Conservation (phyloP, 1,140 invertebrate genomes). For the Bathynomus jamesi region DNA sequence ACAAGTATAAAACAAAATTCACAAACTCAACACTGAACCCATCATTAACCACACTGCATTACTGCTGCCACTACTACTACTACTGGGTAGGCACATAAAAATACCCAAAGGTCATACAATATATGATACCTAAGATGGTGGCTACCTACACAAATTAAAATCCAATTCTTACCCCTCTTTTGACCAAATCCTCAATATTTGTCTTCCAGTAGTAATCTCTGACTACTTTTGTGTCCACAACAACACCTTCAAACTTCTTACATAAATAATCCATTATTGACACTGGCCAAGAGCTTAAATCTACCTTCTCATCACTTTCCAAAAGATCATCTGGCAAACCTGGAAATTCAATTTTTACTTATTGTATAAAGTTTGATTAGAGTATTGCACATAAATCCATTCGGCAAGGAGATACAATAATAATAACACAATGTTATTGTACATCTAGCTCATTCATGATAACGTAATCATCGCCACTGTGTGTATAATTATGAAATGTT, state of each 20-base stretch:
- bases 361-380: slow-evolving; percentile 11
- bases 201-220: slow-evolving; percentile 82
- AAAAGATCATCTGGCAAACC: slow-evolving; percentile 53
- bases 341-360: slow-evolving; percentile 40
- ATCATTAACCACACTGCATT: no score
- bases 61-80: no score
- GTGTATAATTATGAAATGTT: no score
- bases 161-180: slow-evolving; percentile 53
- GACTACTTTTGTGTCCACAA: slow-evolving; percentile 77
- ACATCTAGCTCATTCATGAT: no score
- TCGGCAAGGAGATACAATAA: not conserved
- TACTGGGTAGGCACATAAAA: no score
- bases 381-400: not conserved
- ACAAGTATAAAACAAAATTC: no score
- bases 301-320: slow-evolving; percentile 39
- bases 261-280: slow-evolving; percentile 72
- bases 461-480: no score
- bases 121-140: no score
- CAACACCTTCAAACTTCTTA: slow-evolving; percentile 65
- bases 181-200: slow-evolving; percentile 70
- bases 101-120: no score
- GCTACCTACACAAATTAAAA: no score
- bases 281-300: slow-evolving; percentile 45
- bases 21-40: no score
- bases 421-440: no score